Evolutionary conservation across 2,797 vertebrate species (phyloP).

Genomic region (Triplophysa bombifrons): DNA sequence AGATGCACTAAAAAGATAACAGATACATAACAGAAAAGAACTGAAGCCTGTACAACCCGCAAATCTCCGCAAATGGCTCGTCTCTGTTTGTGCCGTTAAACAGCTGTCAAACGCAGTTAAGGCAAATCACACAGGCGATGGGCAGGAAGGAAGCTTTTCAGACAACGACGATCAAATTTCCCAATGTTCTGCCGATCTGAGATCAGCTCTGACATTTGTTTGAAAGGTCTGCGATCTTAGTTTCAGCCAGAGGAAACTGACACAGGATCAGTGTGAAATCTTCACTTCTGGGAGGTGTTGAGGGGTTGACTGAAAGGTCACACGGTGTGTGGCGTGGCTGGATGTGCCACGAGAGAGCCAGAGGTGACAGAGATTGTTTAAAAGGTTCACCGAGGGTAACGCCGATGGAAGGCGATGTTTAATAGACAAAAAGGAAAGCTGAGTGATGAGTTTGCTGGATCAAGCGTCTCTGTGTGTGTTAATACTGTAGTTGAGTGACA

Average conservation of each 20-base stretch:
- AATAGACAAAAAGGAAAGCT: conserved; percentile 37
- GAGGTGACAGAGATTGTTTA: conserved; percentile 43
- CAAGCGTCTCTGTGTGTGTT: conserved; percentile 37
- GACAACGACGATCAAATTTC: background rate
- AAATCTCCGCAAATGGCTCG: conserved; percentile 30
- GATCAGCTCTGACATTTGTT: conserved; percentile 8
- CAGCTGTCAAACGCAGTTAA: conserved; percentile 48
- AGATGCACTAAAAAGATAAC: conserved; percentile 43
- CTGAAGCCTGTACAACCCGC: conserved; percentile 25
- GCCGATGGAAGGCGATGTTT: conserved; percentile 47
- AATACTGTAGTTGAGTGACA: conserved; percentile 32
- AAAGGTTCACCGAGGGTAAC: conserved; percentile 29
- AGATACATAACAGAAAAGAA: conserved; percentile 35
- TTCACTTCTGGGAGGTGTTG: conserved; percentile 41
- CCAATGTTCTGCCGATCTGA: background rate
- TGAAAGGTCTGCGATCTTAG: background rate
- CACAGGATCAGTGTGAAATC: conserved; percentile 5
- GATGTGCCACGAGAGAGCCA: conserved; percentile 38
- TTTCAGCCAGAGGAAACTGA: conserved; percentile 8
- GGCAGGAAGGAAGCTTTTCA: background rate
- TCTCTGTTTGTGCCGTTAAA: conserved; percentile 54
- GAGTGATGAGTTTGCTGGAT: conserved; percentile 48
- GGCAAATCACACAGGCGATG: conserved; percentile 4
- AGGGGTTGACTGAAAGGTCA: conserved; percentile 53
- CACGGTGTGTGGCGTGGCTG: conserved; percentile 39